A percentile compares a stretch with the other conserved stretches of the same genome.
Evolutionary conservation across 2,113 vertebrate species (phyloP).

Genomic region (Toxostoma redivivum): DNA sequence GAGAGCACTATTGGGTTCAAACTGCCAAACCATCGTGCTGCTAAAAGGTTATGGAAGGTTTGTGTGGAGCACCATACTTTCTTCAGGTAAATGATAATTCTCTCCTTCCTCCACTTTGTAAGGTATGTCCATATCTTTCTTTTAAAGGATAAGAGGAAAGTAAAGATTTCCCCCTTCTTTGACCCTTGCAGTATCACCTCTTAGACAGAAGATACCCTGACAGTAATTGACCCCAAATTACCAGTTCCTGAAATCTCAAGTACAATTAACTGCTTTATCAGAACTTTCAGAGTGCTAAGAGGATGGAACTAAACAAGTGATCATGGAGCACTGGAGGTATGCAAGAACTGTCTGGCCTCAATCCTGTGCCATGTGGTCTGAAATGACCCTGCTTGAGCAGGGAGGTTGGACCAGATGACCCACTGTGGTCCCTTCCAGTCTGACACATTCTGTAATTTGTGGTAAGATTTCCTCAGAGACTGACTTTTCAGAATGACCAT

Average conservation of each 20-base stretch:
- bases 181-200: not conserved
- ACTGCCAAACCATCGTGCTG: constrained; percentile 91
- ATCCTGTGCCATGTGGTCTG: not conserved
- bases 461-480: not conserved
- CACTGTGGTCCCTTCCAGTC: not conserved
- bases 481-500: not conserved
- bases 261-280: not conserved
- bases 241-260: not conserved
- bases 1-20: constrained; percentile 99
- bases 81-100: constrained; percentile 83
- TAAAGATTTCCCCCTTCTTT: not conserved
- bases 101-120: not conserved
- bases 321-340: not conserved
- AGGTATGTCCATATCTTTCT: not conserved
- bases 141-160: not conserved
- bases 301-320: not conserved
- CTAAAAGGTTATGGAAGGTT: constrained; percentile 96
- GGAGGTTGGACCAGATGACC: not conserved
- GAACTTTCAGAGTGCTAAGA: not conserved
- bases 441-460: not conserved
- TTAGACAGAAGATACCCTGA: not conserved
- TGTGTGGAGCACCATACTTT: constrained; percentile 99
- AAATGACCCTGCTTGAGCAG: not conserved
- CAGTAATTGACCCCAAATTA: not conserved
- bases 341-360: not conserved